Evolutionary conservation across 2,888 invertebrate species (phyloP), one percentile per base, ranked within the genome.

Genomic region (Pollenia griseotomentosa): DNA sequence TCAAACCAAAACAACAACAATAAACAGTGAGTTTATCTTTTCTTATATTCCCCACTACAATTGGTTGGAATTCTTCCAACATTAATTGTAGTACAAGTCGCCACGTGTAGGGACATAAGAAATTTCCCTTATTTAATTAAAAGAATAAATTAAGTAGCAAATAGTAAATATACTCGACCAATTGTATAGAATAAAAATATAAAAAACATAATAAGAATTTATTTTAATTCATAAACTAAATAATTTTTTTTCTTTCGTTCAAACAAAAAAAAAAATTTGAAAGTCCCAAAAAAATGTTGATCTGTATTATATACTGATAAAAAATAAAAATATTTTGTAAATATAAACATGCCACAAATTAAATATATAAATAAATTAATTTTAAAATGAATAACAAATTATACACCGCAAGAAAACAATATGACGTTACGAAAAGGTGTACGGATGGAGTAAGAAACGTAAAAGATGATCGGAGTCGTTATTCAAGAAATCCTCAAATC

Each of bases 131-230:
- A 40, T 8, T 33, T 33, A 1, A 33, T 33, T 4, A 5, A 33
- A 53, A 59, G 11, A 40, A 66, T 33, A 75, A 7, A 23, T 23
- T 23, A 23, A 14, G 70, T 75, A 85, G 74, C 59, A 63, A 57
- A 16, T 81, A 81, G 80, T 81, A 63, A 51, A 63, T 81, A 80
- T 85, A 81, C 59, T 85, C 85, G 81, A 85, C 81, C 85, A 85
- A 80, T 85, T 80, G 88, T 89, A 88, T 87, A 89, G 85, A 73
- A 73, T 73, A 68, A 73, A 83, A 63, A 63, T 0, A 1, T 77
- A 44, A 63, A 19, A 61, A 48, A 68, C 19, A 66, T 44, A 57
- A 74, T 2, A 48, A 68, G 7, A 40, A 70, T 63, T 16, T 71
- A 81, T 73, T 68, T 40, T 71, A 74, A 57, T 74, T 66, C 33